Evolutionary conservation across 1,140 invertebrate species (phyloP).

Genomic region (Sinella curviseta): DNA sequence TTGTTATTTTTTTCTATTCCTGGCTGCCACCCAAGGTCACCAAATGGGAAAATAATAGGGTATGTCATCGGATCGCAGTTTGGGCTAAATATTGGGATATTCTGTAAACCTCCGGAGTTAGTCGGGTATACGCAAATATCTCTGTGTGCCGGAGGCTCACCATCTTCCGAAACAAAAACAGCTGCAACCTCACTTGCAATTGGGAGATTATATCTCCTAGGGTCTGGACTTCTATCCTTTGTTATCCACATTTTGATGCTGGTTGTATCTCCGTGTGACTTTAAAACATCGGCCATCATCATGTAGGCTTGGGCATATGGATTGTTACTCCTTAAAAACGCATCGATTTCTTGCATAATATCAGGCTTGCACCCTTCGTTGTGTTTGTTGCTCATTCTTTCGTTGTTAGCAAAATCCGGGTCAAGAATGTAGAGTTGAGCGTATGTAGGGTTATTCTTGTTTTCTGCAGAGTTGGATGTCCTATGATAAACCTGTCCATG

Average conservation of each 20-base stretch:
- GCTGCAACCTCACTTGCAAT: slow-evolving; percentile 39
- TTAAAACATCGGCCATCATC: not conserved
- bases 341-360: not conserved
- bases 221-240: slow-evolving; percentile 7
- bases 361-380: not conserved
- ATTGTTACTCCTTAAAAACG: not conserved
- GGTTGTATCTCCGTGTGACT: not conserved
- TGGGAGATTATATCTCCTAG: slow-evolving; percentile 42
- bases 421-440: not conserved
- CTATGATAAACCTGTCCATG: slow-evolving; percentile 6
- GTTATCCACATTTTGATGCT: not conserved
- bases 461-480: not conserved
- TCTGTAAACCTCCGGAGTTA: not conserved
- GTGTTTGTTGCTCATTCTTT: not conserved
- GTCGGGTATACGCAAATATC: not conserved
- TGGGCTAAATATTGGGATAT: too few species aligned
- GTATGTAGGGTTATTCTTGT: too few species aligned
- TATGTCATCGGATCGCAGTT: too few species aligned
- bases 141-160: slow-evolving; percentile 19
- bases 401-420: too few species aligned
- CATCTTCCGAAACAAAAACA: too few species aligned
- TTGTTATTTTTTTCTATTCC: not conserved
- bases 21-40: not conserved
- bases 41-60: not conserved
- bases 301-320: not conserved